Evolutionary conservation across 2,113 vertebrate genomes (phyloP).

Genomic region (Mustelus asterias): DNA sequence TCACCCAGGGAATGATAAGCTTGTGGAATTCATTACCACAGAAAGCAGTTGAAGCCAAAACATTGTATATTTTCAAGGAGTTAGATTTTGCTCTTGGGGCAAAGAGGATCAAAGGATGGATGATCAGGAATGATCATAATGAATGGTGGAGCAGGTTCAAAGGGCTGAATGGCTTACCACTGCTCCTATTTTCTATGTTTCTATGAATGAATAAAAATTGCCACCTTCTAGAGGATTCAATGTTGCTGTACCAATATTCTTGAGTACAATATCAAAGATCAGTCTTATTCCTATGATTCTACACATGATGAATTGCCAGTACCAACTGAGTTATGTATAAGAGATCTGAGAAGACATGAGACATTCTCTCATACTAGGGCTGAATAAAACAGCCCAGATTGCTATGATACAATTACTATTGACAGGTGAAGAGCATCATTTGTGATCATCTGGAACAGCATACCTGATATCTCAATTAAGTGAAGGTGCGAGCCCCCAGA

Average conservation of each 20-base stretch:
- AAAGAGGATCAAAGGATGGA: no score
- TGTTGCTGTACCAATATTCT: not conserved
- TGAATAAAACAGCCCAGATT: not conserved
- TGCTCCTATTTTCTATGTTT: no score
- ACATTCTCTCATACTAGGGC: not conserved
- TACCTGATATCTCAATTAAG: not conserved
- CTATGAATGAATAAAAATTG: not conserved
- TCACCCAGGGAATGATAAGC: no score
- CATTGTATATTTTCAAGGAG: no score
- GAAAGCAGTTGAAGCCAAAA: no score
- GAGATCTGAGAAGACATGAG: not conserved
- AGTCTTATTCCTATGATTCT: not conserved
- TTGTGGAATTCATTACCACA: no score
- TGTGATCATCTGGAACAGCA: not conserved
- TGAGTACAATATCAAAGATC: not conserved
- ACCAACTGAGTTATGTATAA: not conserved
- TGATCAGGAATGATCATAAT: no score
- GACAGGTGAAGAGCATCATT: not conserved
- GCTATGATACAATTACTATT: not conserved
- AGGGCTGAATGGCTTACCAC: no score
- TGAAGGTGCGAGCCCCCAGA: not conserved
- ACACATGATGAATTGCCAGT: not conserved
- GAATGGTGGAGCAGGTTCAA: no score
- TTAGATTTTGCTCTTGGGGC: no score
- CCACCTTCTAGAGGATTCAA: not conserved